These are phyloP conservation scores for Drosophila miranda DNA, from an alignment of 1,140 invertebrate genomes.

Conservation along the genomic window DNA sequence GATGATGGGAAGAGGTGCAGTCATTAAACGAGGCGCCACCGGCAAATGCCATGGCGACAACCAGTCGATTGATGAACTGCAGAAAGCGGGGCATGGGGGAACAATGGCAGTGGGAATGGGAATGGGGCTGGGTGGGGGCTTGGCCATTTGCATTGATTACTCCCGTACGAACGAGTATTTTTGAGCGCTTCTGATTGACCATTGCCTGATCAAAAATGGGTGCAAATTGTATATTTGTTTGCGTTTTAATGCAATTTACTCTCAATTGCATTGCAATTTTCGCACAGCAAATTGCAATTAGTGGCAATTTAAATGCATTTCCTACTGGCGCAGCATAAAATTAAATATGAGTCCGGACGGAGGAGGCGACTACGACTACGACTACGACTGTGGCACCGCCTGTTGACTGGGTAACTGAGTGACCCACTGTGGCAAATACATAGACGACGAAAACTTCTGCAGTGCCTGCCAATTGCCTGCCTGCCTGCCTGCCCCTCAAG, in stretches of 20 bases:
- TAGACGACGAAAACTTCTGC: conserved; percentile 6
- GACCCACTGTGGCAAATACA: conserved; percentile 56
- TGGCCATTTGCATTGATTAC: conserved; percentile 59
- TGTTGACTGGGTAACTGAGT: conserved; percentile 48
- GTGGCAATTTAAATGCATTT: conserved; percentile 66
- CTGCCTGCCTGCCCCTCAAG: conserved; percentile 33
- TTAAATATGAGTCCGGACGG: conserved; percentile 33
- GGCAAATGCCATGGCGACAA: conserved; percentile 33
- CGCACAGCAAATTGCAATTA: conserved; percentile 66
- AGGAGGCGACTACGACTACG: background rate
- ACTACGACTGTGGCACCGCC: background rate
- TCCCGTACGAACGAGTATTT: conserved; percentile 30
- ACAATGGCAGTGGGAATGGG: conserved; percentile 11
- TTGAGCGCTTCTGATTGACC: background rate
- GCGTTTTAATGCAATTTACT: conserved; percentile 55
- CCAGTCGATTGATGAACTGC: conserved; percentile 4
- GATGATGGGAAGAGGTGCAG: conserved; percentile 4
- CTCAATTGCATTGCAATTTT: conserved; percentile 57
- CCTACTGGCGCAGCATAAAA: conserved; percentile 36
- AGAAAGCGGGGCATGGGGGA: background rate
- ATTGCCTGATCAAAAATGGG: conserved; percentile 27
- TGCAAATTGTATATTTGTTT: conserved; percentile 28
- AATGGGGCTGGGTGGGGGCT: conserved; percentile 16
- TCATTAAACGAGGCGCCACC: conserved; percentile 40
- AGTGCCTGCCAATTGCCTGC: conserved; percentile 43